Evolutionary conservation across 2,888 invertebrate species (phyloP), one percentile per base, ranked within the genome.

Genomic region (Idaea aversata): DNA sequence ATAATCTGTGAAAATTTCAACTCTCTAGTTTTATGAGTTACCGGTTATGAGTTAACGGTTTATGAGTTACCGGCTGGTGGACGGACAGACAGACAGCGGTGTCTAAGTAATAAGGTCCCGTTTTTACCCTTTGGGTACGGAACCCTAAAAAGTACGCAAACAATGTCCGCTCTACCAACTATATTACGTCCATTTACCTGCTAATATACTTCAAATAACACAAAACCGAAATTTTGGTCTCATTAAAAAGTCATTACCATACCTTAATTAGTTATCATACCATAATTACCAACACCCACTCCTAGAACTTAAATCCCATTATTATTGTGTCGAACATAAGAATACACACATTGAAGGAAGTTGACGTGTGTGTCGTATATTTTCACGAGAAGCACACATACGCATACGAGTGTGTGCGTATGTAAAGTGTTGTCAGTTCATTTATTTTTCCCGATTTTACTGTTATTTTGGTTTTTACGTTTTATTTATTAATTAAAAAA

Each of bases 231-330:
- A 62, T 65, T 60, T 15, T 36, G 15, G 59, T 84, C 88, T 89
- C 91, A 91, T 92, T 90, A 91, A 91, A 92, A 90, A 90, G 86
- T 84, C 87, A 90, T 92, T 90, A 90, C 81, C 77, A 79, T 85
- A 80, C 85, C 84, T 90, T 47, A 36, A 36, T 36, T 25, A 25
- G 25, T 25, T 25, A 7, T 47, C 47, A 47, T 47, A 47, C 25
- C 25, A 47, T 92, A 91, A 92, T 91, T 91, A 90, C 85, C 82
- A 83, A 88, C 87, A 85, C 86, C 88, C 87, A 90, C 88, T 88
- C 78, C 75, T 76, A 83, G 83, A 79, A 85, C 81, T 80, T 86
- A 86, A 86, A 86, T 87, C 86, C 88, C 87, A 91, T 91, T 91
- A 88, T 90, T 91, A 87, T 79, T 47, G 78, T 82, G 89, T 90